phyloP scores from a whole-genome alignment of 2,888 invertebrate genomes.

The Melanargia galathea region DNA sequence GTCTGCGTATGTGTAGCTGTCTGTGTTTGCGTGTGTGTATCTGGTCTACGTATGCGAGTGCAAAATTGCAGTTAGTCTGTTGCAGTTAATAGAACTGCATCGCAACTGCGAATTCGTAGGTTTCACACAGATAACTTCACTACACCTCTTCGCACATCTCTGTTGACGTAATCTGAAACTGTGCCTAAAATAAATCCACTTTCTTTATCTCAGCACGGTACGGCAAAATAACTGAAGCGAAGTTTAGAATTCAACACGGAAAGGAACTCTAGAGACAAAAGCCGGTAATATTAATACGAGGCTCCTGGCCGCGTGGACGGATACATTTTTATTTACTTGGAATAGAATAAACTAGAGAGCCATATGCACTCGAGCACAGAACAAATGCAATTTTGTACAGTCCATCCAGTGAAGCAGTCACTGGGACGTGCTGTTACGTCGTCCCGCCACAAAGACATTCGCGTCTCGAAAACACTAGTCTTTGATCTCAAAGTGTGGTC shows the following conservation, averaged over 20 bases:
- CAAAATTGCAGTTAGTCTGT: too few species aligned
- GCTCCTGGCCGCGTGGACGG: not conserved
- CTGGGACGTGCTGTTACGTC: slow-evolving; percentile 13
- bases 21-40: too few species aligned
- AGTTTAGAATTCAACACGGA: not conserved
- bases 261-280: not conserved
- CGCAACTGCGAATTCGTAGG: too few species aligned
- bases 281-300: not conserved
- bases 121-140: too few species aligned
- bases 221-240: too few species aligned
- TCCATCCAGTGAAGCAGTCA: not conserved
- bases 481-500: slow-evolving; percentile 31
- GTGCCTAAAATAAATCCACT: too few species aligned
- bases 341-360: slow-evolving; percentile 1
- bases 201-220: too few species aligned
- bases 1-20: too few species aligned
- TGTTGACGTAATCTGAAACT: too few species aligned
- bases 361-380: slow-evolving; percentile 8
- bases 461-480: slow-evolving; percentile 23
- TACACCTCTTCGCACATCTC: too few species aligned
- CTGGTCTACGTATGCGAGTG: too few species aligned
- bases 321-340: slow-evolving; percentile 2
- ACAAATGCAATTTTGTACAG: slow-evolving; percentile 16
- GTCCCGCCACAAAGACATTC: slow-evolving; percentile 24
- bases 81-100: too few species aligned